Evolutionary conservation across 2,797 vertebrate species (phyloP).

Genomic region (Manis javanica): DNA sequence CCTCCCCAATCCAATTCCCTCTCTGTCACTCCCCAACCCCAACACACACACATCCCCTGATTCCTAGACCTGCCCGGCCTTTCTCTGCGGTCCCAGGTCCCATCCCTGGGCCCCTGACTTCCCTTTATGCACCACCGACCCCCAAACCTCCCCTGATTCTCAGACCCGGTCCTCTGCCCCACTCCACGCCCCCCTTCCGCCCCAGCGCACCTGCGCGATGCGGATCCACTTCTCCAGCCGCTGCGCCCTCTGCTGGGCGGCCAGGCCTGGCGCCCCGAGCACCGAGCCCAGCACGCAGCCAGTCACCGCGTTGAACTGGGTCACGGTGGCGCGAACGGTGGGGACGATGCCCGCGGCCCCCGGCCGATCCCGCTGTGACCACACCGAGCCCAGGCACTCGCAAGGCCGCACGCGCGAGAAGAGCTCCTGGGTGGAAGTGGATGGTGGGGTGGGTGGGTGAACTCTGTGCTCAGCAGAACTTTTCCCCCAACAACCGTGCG

Average conservation of each 20-base stretch:
- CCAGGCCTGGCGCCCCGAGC: conserved; percentile 82
- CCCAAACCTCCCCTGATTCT: background rate
- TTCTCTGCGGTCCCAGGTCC: fast-evolving
- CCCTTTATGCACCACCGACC: background rate
- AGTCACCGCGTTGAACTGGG: conserved; percentile 92
- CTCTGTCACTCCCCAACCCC: background rate
- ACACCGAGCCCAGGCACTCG: conserved; percentile 93
- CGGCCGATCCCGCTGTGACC: conserved; percentile 93
- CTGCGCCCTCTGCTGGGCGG: conserved; percentile 86
- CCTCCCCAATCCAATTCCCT: background rate
- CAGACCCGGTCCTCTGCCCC: background rate
- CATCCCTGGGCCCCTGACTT: background rate
- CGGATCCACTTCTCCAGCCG: conserved; percentile 92
- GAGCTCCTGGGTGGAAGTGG: conserved; percentile 85
- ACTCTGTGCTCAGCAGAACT: background rate
- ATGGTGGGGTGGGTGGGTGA: background rate
- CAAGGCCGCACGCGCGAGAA: conserved; percentile 89
- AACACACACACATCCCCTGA: background rate
- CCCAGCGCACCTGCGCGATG: conserved; percentile 88
- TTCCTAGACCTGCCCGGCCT: no score
- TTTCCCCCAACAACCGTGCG: fast-evolving
- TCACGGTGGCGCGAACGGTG: conserved; percentile 91
- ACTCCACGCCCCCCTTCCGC: fast-evolving
- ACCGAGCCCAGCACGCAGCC: conserved; percentile 90
- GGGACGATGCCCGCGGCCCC: conserved; percentile 89